Percentiles rank a stretch among this genome's conserved stretches.
phyloP scores from a whole-genome alignment of 2,113 vertebrate species.

The Oriolus oriolus region DNA sequence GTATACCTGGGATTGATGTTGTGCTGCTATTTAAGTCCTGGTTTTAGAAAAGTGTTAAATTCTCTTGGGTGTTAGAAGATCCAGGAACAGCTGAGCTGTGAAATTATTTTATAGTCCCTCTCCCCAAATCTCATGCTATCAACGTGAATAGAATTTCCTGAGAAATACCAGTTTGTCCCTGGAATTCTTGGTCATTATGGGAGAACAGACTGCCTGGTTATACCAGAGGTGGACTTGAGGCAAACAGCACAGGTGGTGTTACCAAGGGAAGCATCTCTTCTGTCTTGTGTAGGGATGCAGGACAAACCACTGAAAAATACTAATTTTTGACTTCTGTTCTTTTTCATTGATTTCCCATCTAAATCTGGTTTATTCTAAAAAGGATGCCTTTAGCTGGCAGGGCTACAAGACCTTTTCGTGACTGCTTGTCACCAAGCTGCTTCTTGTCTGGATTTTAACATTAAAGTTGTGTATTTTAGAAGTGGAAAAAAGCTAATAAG shows the following conservation, averaged over 20 bases:
- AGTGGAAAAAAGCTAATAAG: not conserved
- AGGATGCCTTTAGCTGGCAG: not conserved
- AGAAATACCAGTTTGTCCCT: not conserved
- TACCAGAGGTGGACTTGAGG: not conserved
- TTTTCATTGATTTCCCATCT: not conserved
- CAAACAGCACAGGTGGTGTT: not conserved
- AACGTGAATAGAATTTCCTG: not conserved
- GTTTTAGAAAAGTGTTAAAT: not conserved
- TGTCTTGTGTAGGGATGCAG: not conserved
- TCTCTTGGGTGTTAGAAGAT: not conserved
- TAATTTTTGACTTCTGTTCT: not conserved
- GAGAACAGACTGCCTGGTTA: not conserved
- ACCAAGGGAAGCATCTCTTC: not conserved
- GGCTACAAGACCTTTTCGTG: not conserved
- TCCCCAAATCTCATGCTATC: not conserved
- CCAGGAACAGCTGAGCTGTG: not conserved
- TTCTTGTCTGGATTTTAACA: not conserved
- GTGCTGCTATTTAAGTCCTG: not conserved
- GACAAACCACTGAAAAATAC: not conserved
- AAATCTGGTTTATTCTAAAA: not conserved
- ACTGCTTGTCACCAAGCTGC: not conserved
- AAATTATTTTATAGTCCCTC: not conserved
- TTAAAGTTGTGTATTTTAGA: not conserved
- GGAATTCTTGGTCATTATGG: not conserved
- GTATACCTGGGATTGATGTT: rapidly evolving